Conservation (phyloP, 2,888 invertebrate genomes). For the Ennomos erosarius region DNA sequence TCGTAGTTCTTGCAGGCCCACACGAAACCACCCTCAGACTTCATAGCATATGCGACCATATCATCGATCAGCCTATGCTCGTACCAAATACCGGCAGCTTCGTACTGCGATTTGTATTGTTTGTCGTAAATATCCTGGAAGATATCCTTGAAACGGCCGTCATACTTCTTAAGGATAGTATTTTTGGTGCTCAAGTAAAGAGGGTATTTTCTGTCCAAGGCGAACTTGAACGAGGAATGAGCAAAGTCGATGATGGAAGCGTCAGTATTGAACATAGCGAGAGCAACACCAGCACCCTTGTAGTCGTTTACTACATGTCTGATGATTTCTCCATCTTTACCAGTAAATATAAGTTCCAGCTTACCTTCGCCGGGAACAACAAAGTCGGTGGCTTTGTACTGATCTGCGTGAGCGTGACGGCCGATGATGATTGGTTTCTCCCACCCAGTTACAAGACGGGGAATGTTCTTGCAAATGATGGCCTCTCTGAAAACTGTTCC, state of each 20-base stretch:
- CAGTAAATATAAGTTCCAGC: conserved; percentile 93
- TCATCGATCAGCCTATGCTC: conserved; percentile 99
- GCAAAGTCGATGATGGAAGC: conserved; percentile 97
- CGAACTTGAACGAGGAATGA: conserved; percentile 96
- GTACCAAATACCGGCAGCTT: conserved; percentile 96
- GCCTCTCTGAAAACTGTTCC: conserved; percentile 94
- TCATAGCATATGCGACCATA: conserved; percentile 99
- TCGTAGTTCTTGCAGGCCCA: conserved; percentile 99
- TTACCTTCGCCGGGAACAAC: conserved; percentile 96
- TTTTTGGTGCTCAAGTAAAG: conserved; percentile 98
- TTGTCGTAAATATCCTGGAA: conserved; percentile 97
- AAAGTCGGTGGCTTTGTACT: conserved; percentile 98
- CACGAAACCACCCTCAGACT: conserved; percentile 99
- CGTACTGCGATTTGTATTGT: conserved; percentile 93
- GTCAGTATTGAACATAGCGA: conserved; percentile 99
- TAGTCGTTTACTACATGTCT: conserved; percentile 93
- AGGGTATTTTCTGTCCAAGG: conserved; percentile 93
- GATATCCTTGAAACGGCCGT: conserved; percentile 98
- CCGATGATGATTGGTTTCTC: conserved; percentile 98
- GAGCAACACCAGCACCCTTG: conserved; percentile 94
- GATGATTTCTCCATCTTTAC: conserved; percentile 87
- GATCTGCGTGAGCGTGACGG: conserved; percentile 99
- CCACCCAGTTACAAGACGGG: conserved; percentile 97
- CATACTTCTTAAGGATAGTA: conserved; percentile 98
- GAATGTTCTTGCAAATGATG: conserved; percentile 96